These are phyloP conservation scores for Arrhamphus sclerolepis DNA, from an alignment of 2,797 vertebrate genomes.

Conservation along the genomic window DNA sequence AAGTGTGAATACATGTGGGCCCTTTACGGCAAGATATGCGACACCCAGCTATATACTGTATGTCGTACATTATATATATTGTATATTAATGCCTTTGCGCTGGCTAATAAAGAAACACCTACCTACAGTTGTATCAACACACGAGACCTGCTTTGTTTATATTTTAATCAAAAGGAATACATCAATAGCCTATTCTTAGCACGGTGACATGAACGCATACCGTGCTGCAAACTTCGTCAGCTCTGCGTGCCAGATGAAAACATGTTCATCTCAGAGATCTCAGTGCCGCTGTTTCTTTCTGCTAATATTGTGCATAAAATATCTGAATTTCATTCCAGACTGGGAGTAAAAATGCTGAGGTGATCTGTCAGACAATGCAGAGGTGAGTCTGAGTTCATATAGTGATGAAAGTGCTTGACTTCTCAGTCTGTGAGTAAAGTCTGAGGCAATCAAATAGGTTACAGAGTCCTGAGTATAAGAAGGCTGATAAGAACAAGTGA, in stretches of 20 bases:
- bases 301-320: conserved; percentile 31
- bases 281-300: conserved; percentile 23
- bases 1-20: conserved; percentile 33
- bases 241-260: neutral
- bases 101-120: neutral
- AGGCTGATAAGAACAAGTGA: neutral
- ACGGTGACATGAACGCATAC: neutral
- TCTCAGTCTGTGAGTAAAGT: conserved; percentile 26
- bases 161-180: conserved; percentile 43
- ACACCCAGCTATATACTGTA: too few relatives aligned
- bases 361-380: conserved; percentile 39
- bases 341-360: conserved; percentile 18
- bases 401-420: conserved; percentile 36
- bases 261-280: neutral
- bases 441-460: conserved; percentile 39
- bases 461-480: conserved; percentile 3
- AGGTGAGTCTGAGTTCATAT: conserved; percentile 42
- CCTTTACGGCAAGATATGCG: conserved; percentile 12
- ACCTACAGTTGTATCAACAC: conserved; percentile 12
- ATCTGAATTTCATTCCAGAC: conserved; percentile 8
- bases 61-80: too few relatives aligned
- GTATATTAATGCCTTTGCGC: neutral
- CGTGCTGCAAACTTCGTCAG: conserved; percentile 6
- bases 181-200: conserved; percentile 54
- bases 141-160: conserved; percentile 37